These are phyloP conservation scores for Pachyseris speciosa DNA, from an alignment of 64 coral and sea anemone species.

Conservation along the genomic window DNA sequence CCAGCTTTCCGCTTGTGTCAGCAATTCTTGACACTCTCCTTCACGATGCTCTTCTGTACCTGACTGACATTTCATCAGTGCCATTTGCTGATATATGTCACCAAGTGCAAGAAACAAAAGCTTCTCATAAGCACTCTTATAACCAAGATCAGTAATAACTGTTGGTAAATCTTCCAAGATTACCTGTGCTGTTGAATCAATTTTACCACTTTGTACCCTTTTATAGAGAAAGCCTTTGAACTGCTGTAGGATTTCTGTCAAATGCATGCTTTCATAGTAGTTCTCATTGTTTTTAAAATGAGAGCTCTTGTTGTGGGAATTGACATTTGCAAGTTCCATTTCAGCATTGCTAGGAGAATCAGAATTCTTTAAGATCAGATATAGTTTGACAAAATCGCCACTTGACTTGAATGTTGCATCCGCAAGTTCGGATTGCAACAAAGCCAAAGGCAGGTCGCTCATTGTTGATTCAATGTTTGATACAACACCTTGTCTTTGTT, in stretches of 20 bases:
- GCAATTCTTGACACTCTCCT: background rate
- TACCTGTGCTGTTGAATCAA: background rate
- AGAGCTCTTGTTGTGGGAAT: background rate
- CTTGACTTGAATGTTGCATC: conserved; percentile 2
- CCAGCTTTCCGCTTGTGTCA: background rate
- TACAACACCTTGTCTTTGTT: background rate
- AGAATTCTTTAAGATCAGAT: conserved; percentile 13
- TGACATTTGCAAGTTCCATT: background rate
- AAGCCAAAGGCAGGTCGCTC: background rate
- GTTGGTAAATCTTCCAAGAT: background rate
- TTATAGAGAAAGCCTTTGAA: background rate
- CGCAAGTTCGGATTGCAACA: background rate
- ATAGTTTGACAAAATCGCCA: background rate
- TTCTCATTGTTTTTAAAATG: background rate
- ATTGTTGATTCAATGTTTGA: background rate
- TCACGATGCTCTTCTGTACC: background rate
- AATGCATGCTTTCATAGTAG: conserved; percentile 12
- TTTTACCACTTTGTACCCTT: background rate
- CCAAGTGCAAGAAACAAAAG: background rate
- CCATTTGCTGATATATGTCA: conserved; percentile 8
- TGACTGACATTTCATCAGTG: background rate
- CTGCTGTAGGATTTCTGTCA: background rate
- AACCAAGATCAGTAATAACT: background rate
- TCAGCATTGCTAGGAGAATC: conserved; percentile 6
- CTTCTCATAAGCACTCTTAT: background rate